Percentiles rank a stretch among this genome's conserved stretches.
phyloP scores from a whole-genome alignment of 2,888 invertebrate species.

The Cephus pulcher region DNA sequence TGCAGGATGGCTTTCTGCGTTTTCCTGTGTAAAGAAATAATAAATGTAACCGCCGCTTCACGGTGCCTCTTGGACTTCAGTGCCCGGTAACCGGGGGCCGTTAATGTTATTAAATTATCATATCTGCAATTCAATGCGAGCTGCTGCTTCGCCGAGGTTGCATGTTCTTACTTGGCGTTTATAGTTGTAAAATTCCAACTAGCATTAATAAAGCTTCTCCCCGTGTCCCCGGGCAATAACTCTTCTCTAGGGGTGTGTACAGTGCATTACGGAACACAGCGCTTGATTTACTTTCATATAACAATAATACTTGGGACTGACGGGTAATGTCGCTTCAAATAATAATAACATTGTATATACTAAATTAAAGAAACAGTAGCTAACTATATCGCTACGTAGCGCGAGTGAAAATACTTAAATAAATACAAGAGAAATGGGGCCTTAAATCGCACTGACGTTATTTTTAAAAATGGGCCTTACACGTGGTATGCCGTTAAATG shows the following conservation, averaged over 20 bases:
- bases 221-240: neutral
- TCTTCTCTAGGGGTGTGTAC: conserved; percentile 4
- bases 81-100: conserved; percentile 4
- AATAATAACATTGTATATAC: neutral
- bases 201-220: conserved; percentile 7
- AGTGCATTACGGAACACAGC: neutral
- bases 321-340: neutral
- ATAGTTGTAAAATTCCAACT: conserved; percentile 8
- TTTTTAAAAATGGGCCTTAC: neutral
- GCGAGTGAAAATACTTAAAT: neutral
- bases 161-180: conserved; percentile 36
- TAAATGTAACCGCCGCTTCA: neutral
- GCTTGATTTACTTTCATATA: neutral
- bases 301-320: neutral
- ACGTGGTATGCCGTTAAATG: neutral
- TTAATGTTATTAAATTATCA: conserved; percentile 23
- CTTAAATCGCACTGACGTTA: neutral
- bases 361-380: neutral
- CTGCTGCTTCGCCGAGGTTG: conserved; percentile 34
- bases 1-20: neutral
- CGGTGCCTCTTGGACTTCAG: neutral
- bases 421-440: neutral
- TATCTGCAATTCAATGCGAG: conserved; percentile 25
- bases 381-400: neutral
- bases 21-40: neutral